Evolutionary conservation across 2,888 invertebrate genomes (phyloP), one percentile per base, ranked within the genome.

Genomic region (Philhelius pedissequus): DNA sequence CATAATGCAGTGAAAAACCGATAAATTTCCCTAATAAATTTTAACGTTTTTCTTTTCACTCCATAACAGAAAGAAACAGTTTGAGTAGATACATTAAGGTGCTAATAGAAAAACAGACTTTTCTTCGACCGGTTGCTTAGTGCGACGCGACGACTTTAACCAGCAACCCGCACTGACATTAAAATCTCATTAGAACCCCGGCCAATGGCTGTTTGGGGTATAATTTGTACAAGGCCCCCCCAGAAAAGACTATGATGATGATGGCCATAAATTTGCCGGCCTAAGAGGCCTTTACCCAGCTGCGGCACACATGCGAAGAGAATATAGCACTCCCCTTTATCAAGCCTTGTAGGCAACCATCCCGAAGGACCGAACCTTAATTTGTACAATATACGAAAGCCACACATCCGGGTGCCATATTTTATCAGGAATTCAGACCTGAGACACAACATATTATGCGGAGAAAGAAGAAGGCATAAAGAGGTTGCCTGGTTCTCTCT

Each of bases 141-240:
- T 58, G 32, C 13, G 8, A 9, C 27, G n/a, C n/a, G n/a, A n/a
- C n/a, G n/a, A n/a, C 20, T 9, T 40, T 15, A 30, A 30, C 30
- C 62, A 62, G 62, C 27, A 62, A 43, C 43, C 27, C 27, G n/a
- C n/a, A 43, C 40, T 45, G 68, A 68, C 77, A 82, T 82, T 82
- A 82, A 82, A 82, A 82, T 82, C 82, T 77, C 82, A 82, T 82
- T 77, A 82, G 58, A 48, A 48, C 48, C 52, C 32, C 45, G 15
- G 40, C n/a, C 66, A 25, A 40, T 40, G 27, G 40, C 58, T 56
- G 54, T 52, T 56, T 43, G 6, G 45, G n/a, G 69, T 70, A 64
- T 75, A 60, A 69, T 75, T 75, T 62, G 60, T 52, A 30, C 9
- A 35, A 30, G 25, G 27, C 66, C 56, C 48, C 56, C 48, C 22